phyloP scores from a whole-genome alignment of 2,888 invertebrate species.

The Cepaea hortensis region DNA sequence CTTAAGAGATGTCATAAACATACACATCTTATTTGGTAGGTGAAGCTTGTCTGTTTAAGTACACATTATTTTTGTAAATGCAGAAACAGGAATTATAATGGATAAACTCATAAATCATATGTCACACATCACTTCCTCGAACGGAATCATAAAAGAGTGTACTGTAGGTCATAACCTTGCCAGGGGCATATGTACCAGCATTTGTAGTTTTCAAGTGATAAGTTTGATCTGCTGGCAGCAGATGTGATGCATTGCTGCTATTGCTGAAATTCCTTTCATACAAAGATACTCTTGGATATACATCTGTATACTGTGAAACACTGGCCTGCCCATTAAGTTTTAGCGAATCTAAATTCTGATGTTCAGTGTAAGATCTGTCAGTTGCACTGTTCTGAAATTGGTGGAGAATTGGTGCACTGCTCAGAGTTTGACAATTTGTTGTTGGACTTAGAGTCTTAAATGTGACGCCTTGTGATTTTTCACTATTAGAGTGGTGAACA shows the following conservation, averaged over 20 bases:
- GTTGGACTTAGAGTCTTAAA: background rate
- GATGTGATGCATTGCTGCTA: background rate
- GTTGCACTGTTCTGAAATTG: background rate
- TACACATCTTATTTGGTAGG: too few species aligned
- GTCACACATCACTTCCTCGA: conserved; percentile 62
- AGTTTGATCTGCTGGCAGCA: background rate
- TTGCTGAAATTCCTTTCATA: background rate
- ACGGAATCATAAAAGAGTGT: conserved; percentile 54
- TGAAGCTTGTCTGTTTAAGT: too few species aligned
- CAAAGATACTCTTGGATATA: background rate
- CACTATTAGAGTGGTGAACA: background rate
- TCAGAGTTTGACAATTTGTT: conserved; percentile 2
- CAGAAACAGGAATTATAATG: too few species aligned
- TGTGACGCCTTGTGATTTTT: background rate
- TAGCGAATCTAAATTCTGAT: background rate
- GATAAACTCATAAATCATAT: background rate
- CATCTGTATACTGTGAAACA: background rate
- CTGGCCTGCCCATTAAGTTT: background rate
- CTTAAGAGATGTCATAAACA: background rate
- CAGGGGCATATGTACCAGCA: background rate
- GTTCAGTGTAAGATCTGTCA: background rate
- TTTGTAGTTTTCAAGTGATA: background rate
- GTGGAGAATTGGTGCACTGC: background rate
- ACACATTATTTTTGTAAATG: too few species aligned
- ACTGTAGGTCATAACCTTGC: background rate